Conservation (phyloP, 2,888 invertebrate species). For the Drosophila ustulata region DNA sequence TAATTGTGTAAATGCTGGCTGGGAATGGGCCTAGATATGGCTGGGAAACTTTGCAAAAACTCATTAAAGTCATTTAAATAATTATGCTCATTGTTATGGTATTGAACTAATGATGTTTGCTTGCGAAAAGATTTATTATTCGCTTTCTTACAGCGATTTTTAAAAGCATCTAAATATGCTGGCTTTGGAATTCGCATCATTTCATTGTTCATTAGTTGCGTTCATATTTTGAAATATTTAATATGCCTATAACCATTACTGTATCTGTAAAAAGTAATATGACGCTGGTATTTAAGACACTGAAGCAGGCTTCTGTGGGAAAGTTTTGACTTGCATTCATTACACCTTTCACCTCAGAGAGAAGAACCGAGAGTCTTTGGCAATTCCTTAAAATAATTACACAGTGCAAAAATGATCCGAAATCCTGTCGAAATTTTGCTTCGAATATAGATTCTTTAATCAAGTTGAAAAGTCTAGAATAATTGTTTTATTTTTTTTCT, state of each 20-base stretch:
- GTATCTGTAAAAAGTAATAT: background rate
- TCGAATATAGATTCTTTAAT: too few species aligned
- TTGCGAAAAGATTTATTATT: slow-evolving; percentile 18
- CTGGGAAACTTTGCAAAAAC: slow-evolving; percentile 15
- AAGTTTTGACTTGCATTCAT: background rate
- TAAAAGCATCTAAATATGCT: background rate
- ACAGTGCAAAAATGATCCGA: too few species aligned
- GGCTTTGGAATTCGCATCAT: background rate
- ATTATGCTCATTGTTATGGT: slow-evolving; percentile 32
- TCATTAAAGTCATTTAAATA: slow-evolving; percentile 47
- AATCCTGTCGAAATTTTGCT: too few species aligned
- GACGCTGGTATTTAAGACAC: background rate
- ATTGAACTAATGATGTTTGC: slow-evolving; percentile 33
- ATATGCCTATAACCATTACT: background rate
- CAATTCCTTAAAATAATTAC: too few species aligned
- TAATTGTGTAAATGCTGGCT: slow-evolving; percentile 46
- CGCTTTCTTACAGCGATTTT: background rate
- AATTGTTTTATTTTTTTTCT: too few species aligned
- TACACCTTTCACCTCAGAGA: background rate
- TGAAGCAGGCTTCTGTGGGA: background rate
- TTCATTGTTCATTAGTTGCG: background rate
- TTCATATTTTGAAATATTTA: background rate
- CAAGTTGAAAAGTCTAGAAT: too few species aligned
- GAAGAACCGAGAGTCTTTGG: too few species aligned
- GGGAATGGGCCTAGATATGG: background rate